phyloP scores from a whole-genome alignment of 1,140 invertebrate species.

The Dendroctonus valens region DNA sequence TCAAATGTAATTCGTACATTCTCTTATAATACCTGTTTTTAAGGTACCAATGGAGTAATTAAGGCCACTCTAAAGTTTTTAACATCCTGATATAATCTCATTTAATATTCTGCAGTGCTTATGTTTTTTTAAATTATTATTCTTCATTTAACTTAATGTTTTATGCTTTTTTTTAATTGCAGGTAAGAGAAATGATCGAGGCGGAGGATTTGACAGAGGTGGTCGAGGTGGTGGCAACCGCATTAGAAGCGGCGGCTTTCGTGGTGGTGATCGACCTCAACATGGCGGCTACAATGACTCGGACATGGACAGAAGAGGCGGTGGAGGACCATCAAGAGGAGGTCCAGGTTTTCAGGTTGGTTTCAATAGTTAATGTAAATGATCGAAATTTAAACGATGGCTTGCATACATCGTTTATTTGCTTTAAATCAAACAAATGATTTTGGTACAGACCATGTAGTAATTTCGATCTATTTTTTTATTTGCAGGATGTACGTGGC shows the following conservation, averaged over 20 bases:
- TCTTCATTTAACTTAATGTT: too few relatives aligned
- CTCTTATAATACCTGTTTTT: too few relatives aligned
- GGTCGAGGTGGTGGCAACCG: conserved; percentile 51
- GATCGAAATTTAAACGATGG: neutral
- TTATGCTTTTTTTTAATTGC: too few relatives aligned
- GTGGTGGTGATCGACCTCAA: conserved; percentile 44
- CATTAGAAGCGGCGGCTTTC: conserved; percentile 49
- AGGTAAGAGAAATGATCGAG: conserved; percentile 63
- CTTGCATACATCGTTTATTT: neutral
- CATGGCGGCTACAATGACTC: conserved; percentile 39
- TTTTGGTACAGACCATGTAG: neutral
- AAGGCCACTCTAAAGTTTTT: too few relatives aligned
- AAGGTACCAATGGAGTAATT: too few relatives aligned
- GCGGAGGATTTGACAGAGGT: conserved; percentile 55
- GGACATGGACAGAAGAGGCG: conserved; percentile 46
- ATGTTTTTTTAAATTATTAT: too few relatives aligned
- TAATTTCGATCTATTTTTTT: neutral
- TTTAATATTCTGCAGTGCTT: too few relatives aligned
- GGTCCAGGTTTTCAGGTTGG: conserved; percentile 43
- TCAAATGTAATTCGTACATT: too few relatives aligned
- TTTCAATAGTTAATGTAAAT: neutral
- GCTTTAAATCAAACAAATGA: neutral
- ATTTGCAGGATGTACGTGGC: conserved; percentile 40
- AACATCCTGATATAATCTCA: too few relatives aligned
- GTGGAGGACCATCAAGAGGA: conserved; percentile 45